Evolutionary conservation across 2,797 vertebrate genomes (phyloP), one percentile per base, ranked within the genome.

Genomic region (Hozukius guyotensis): DNA sequence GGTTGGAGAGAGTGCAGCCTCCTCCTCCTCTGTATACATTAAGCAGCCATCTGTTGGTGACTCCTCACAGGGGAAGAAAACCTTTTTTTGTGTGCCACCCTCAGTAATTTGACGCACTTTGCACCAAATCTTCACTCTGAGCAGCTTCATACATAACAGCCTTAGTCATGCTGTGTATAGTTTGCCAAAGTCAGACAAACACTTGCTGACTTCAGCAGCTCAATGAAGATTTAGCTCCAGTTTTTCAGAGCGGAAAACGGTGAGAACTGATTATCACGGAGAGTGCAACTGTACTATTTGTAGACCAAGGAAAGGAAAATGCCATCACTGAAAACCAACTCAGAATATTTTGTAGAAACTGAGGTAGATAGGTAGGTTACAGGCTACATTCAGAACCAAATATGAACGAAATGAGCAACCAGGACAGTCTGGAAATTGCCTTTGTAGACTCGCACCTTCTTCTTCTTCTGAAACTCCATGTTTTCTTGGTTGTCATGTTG

Each of bases 121-220:
- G 67, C 49, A 59, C 10, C 56, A 46, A 38, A 71, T 34, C 38
- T 18, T 61, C 29, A 36, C 68, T 55, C n/a, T 16, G 59, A 69
- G 81, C 57, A 34, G 32, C 32, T 70, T 60, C 56, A n/a, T 53
- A 60, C 34, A 11, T 36, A 60, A 63, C 63, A 55, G 20, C 52
- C 53, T 77, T 77, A 86, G 84, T 86, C 80, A 86, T 32, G 65
- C 16, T 49, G 64, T 22, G 25, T 25, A 18, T 36, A 14, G 46
- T 66, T n/a, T 65, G 68, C 72, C 75, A 75, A 67, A 69, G 72
- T 62, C 56, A 14, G 59, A 42, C 5, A 46, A 68, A 68, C 69
- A 67, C 72, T 64, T 68, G 76, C 76, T 72, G 61, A 34, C 49
- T 53, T 53, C 49, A 53, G 49, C 8, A 53, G 49, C 49, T 53